Evolutionary conservation across 2,797 vertebrate species (phyloP).

Genomic region (Clarias fuscus): DNA sequence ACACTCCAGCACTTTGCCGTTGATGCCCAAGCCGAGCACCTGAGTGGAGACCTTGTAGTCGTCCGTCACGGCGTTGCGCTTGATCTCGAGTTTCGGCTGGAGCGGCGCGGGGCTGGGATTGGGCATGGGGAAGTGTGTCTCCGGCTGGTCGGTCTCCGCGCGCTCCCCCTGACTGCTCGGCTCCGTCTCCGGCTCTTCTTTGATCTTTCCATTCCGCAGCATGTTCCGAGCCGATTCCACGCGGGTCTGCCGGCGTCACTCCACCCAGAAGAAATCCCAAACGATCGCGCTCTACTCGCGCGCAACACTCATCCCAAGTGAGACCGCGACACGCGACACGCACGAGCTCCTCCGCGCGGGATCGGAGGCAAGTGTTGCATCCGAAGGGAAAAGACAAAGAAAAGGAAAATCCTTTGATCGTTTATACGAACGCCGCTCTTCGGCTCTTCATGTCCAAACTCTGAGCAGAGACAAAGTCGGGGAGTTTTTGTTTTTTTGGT

Average conservation of each 20-base stretch:
- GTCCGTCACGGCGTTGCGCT: slow-evolving; percentile 91
- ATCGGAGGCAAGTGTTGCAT: background rate
- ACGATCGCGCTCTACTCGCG: background rate
- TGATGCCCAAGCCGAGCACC: slow-evolving; percentile 95
- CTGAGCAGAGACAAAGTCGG: slow-evolving; percentile 8
- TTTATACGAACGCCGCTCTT: background rate
- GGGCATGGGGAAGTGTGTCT: slow-evolving; percentile 66
- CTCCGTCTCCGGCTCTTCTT: slow-evolving; percentile 53
- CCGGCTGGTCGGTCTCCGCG: slow-evolving; percentile 13
- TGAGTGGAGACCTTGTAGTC: slow-evolving; percentile 93
- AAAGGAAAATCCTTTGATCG: background rate
- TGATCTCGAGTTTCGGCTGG: slow-evolving; percentile 82
- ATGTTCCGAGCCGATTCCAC: slow-evolving; percentile 59
- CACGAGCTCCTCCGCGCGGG: too few relatives aligned
- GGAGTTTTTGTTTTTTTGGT: background rate
- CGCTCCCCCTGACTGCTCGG: slow-evolving; percentile 4
- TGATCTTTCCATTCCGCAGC: slow-evolving; percentile 74
- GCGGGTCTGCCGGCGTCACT: background rate
- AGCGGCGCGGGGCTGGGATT: slow-evolving; percentile 55
- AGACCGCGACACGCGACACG: background rate
- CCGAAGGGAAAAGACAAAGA: too few relatives aligned
- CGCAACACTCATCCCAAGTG: background rate
- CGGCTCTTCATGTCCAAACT: background rate
- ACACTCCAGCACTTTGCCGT: slow-evolving; percentile 96
- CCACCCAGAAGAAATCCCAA: background rate